Evolutionary conservation across 2,797 vertebrate species (phyloP).

Genomic region (Dermochelys coriacea): DNA sequence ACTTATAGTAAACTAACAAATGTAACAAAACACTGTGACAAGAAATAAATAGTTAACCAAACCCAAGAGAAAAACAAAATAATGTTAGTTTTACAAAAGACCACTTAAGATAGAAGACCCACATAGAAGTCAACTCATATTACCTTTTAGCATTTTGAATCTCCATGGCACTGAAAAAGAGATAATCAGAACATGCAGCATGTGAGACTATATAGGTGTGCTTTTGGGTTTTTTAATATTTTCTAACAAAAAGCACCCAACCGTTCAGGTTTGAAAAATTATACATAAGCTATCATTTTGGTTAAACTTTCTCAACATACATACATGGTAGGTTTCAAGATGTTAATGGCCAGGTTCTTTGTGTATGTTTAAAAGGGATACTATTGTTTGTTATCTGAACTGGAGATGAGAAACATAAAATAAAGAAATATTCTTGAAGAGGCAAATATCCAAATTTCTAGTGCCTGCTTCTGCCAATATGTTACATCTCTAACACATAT

Average conservation of each 20-base stretch:
- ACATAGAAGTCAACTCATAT: not conserved
- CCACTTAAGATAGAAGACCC: not conserved
- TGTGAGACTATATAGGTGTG: not conserved
- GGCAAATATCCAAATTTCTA: not conserved
- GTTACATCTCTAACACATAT: not conserved
- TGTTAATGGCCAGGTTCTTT: not conserved
- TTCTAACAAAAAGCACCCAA: not conserved
- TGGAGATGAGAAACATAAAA: fast-evolving
- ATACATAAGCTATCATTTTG: not conserved
- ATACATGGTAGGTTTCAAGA: not conserved
- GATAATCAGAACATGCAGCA: not conserved
- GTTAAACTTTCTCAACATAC: not conserved
- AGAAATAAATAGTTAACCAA: not conserved
- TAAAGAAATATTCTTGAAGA: not conserved
- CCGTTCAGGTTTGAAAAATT: not conserved
- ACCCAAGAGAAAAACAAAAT: not conserved
- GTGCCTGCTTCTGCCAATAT: not conserved
- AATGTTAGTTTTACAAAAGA: not conserved
- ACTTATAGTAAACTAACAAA: not conserved
- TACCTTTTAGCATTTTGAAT: not conserved
- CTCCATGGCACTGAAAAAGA: not conserved
- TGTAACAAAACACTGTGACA: not conserved
- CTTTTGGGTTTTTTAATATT: too few relatives aligned
- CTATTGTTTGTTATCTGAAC: not conserved
- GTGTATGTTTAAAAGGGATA: not conserved